Base-by-base conservation (phyloP, 1,140 invertebrate species). In the Drosophila pandora region DNA sequence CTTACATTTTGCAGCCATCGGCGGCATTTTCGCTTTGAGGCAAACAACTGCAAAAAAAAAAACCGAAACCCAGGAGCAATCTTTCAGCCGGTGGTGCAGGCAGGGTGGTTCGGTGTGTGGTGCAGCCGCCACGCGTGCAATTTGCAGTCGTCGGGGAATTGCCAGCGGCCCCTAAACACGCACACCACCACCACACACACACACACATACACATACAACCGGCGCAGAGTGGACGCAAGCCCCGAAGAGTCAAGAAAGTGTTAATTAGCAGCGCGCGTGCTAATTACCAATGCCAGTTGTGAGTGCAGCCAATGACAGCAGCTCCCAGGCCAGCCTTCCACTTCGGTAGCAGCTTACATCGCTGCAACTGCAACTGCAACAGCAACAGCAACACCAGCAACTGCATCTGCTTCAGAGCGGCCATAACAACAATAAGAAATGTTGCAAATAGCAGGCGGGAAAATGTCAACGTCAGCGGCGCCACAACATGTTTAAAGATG, bases 11-110 rank as follows among this genome's bases (percentile, higher is more conserved):
- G 25, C 17, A 39, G 52, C 39, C 59, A 45, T 25, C 41, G 78
- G 77, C 79, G 79, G 79, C 79, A 81, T 82, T 81, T 81, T 77
- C 49, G 61, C 78, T 80, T 80, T 80, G 78, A 81, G 78, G 47
- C 43, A 77, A 3, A 22, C 3, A 12, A 2, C 34, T 2, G 9
- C 8, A 12, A 12, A 37, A 37, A 37, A 37, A 34, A 34, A 12
- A 37, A 37, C 3, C 10, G 10, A 37, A 69, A 55, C 43, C 64
- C 64, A 69, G 67, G 43, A 57, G 67, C 64, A 43, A 57, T 57
- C 60, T 67, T 67, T 67, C 47, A 64, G 52, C 43, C 34, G 0
- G 2, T 32, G 64, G 25, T 28, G 48, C 49, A 17, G 39, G 21
- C 21, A 22, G 17, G 43, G 50, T 57, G 34, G 34, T 28, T 34